Evolutionary conservation across 2,888 invertebrate species (phyloP).

Genomic region (Pandemis cinnamomeana): DNA sequence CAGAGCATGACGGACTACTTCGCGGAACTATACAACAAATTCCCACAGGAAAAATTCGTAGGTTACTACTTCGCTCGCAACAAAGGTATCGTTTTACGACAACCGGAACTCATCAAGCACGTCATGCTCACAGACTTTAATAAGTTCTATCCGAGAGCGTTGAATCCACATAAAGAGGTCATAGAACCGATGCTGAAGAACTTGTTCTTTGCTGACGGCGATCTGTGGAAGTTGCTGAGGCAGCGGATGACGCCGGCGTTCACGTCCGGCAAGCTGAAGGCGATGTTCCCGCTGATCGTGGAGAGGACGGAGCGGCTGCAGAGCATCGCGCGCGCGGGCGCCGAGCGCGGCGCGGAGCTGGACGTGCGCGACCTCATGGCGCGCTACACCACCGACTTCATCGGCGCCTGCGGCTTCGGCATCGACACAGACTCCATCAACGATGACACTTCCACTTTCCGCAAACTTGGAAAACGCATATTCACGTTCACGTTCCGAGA

Average conservation of each 20-base stretch:
- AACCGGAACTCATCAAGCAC: constrained; percentile 23
- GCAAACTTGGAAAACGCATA: constrained; percentile 46
- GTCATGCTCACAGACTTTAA: constrained; percentile 28
- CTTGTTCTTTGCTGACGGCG: constrained; percentile 67
- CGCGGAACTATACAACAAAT: constrained; percentile 20
- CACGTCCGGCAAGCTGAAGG: constrained; percentile 68
- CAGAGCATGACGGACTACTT: constrained; percentile 21
- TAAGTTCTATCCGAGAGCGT: constrained; percentile 20
- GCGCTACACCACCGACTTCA: constrained; percentile 67
- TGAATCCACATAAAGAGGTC: constrained; percentile 11
- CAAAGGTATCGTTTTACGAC: constrained; percentile 17
- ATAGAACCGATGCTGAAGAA: constrained; percentile 60
- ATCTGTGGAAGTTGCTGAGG: constrained; percentile 68
- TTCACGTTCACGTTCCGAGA: constrained; percentile 13
- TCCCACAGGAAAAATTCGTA: constrained; percentile 23
- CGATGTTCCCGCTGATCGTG: constrained; percentile 71
- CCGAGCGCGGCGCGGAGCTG: constrained; percentile 38
- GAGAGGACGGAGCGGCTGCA: constrained; percentile 65
- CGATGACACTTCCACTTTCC: constrained; percentile 57
- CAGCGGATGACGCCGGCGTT: constrained; percentile 71
- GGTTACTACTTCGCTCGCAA: constrained; percentile 12
- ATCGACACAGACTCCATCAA: constrained; percentile 61
- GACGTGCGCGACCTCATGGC: constrained; percentile 51
- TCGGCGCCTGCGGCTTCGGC: constrained; percentile 67
- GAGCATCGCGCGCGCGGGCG: constrained; percentile 46